These are phyloP conservation scores for Nannoperca obscura DNA, from an alignment of 2,797 vertebrate genomes.

Conservation along the genomic window DNA sequence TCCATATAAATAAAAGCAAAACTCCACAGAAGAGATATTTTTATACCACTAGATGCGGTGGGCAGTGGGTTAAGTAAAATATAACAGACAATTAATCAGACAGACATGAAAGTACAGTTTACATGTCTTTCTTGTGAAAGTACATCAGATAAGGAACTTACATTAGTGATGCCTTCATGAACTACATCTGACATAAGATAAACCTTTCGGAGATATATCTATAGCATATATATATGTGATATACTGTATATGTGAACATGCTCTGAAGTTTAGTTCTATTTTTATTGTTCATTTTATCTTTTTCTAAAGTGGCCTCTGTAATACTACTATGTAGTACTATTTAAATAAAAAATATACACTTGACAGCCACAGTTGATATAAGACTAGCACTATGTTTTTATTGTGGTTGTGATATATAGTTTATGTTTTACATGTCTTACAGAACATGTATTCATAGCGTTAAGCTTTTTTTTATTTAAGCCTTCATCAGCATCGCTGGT, in stretches of 20 bases:
- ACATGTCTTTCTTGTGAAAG: slow-evolving; percentile 18
- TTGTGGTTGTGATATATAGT: background rate
- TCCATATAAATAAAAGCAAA: slow-evolving; percentile 4
- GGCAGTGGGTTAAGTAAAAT: slow-evolving; percentile 2
- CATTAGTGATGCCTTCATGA: slow-evolving; percentile 25
- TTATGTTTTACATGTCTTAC: background rate
- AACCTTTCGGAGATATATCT: slow-evolving; percentile 13
- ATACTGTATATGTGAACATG: background rate
- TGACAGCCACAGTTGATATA: background rate
- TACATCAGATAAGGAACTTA: slow-evolving; percentile 47
- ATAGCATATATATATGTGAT: background rate
- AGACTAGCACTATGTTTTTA: background rate
- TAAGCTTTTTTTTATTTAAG: background rate
- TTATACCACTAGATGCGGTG: slow-evolving; percentile 1
- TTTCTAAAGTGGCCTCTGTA: background rate
- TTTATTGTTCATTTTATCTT: background rate
- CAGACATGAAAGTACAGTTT: slow-evolving; percentile 19
- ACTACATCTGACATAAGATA: slow-evolving; percentile 15
- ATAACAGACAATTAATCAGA: slow-evolving; percentile 33
- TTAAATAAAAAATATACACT: background rate
- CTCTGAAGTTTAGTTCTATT: background rate
- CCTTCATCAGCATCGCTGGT: background rate
- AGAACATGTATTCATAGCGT: too few relatives aligned
- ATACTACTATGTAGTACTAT: background rate
- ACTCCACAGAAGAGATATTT: slow-evolving; percentile 3